A percentile compares a stretch with the other conserved stretches of the same genome.
Conservation (phyloP, 2,797 vertebrate species). For the Ptychadena robeensis region DNA sequence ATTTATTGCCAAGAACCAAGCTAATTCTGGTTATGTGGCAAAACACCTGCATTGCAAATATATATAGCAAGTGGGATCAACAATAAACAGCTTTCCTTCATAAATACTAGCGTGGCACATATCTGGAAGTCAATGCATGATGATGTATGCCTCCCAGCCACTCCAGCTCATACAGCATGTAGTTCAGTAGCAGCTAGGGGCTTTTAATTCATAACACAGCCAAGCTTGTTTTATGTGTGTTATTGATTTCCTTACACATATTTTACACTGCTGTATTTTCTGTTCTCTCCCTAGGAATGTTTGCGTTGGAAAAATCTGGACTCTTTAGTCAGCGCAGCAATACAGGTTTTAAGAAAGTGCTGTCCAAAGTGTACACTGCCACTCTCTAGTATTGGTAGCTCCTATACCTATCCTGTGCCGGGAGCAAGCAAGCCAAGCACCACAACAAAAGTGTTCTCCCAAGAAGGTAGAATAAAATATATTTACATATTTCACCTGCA, state of each 20-base stretch:
- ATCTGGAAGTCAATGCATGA: not conserved
- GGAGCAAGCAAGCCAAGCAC: constrained; percentile 57
- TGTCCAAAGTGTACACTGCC: constrained; percentile 81
- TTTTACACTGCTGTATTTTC: not conserved
- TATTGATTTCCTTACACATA: not conserved
- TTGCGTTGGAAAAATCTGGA: constrained; percentile 74
- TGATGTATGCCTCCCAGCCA: not conserved
- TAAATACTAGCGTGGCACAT: not conserved
- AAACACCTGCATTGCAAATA: not conserved
- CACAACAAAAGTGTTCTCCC: not conserved
- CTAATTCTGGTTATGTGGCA: not conserved
- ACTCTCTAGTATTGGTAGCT: constrained; percentile 75
- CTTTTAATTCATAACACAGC: not conserved
- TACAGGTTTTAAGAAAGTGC: constrained; percentile 87
- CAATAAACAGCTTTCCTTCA: not conserved
- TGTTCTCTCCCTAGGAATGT: constrained; percentile 72
- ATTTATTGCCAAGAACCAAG: not conserved
- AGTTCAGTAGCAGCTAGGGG: constrained; percentile 5
- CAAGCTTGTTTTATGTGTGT: not conserved
- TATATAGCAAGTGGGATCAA: not conserved
- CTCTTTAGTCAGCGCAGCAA: constrained; percentile 71
- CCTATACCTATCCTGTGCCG: constrained; percentile 78
- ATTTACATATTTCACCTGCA: not conserved
- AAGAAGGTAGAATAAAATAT: constrained; percentile 29
- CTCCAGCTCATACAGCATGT: not conserved